Evolutionary conservation across 2,113 vertebrate species (phyloP).

Genomic region (Centropus unirufus): DNA sequence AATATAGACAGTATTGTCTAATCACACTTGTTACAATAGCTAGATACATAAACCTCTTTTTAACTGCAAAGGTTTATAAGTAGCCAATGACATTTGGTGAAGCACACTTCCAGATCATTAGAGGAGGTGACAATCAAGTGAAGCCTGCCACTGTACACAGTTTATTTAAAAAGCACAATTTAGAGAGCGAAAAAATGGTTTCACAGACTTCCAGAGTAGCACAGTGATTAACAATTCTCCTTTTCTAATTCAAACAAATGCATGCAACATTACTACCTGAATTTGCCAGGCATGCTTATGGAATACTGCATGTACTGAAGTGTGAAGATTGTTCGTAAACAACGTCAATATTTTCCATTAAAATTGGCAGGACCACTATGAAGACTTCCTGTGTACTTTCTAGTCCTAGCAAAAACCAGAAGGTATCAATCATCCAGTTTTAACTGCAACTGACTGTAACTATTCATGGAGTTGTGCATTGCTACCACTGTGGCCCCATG

Average conservation of each 20-base stretch:
- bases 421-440: slow-evolving; percentile 88
- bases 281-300: not conserved
- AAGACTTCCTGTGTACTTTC: slow-evolving; percentile 52
- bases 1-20: not conserved
- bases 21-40: not conserved
- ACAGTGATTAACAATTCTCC: not conserved
- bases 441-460: slow-evolving; percentile 83
- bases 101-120: not conserved
- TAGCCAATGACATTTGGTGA: not conserved
- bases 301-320: not conserved
- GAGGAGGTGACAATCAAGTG: not conserved
- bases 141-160: not conserved
- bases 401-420: slow-evolving; percentile 38
- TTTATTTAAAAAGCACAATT: not conserved
- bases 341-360: slow-evolving; percentile 27
- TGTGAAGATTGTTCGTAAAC: slow-evolving; percentile 25
- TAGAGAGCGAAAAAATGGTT: not conserved
- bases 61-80: not conserved
- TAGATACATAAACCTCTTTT: not conserved
- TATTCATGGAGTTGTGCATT: slow-evolving; percentile 83
- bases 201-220: not conserved
- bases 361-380: slow-evolving; percentile 39
- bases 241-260: slow-evolving; percentile 2
- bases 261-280: not conserved
- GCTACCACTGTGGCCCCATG: slow-evolving; percentile 80